These are phyloP conservation scores for Rhineura floridana DNA, from an alignment of 2,113 vertebrate species.

Conservation along the genomic window DNA sequence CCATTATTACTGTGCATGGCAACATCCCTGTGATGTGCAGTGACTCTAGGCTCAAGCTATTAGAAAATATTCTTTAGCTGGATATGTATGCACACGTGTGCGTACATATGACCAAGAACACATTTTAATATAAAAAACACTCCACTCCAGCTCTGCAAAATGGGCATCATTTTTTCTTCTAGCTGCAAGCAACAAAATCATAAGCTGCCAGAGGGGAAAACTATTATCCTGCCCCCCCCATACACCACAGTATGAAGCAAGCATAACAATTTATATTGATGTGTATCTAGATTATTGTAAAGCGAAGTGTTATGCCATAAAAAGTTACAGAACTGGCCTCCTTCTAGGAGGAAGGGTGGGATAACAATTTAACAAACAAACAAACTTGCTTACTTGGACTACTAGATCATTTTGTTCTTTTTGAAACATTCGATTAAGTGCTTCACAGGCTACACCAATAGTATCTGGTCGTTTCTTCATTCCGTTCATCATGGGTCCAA, in stretches of 20 bases:
- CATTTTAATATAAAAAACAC: no score
- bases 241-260: not conserved
- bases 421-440: slow-evolving; percentile 98
- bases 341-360: no score
- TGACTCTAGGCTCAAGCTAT: no score
- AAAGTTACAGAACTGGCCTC: not conserved
- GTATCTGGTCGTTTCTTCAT: slow-evolving; percentile 91
- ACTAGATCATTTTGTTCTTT: slow-evolving; percentile 96
- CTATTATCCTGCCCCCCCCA: not conserved
- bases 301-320: not conserved
- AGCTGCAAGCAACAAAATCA: not conserved
- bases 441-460: slow-evolving; percentile 92
- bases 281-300: not conserved
- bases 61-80: no score
- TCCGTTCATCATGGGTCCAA: slow-evolving; percentile 92
- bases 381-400: slow-evolving; percentile 90
- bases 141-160: not conserved
- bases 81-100: no score
- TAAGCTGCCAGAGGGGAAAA: not conserved
- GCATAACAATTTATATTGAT: not conserved
- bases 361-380: no score
- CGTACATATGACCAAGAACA: no score
- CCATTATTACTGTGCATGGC: no score
- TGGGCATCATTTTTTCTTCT: not conserved
- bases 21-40: no score